Percentiles rank a stretch among this genome's conserved stretches.
Conservation (phyloP, 2,888 invertebrate genomes). For the Drosophila neotestacea region DNA sequence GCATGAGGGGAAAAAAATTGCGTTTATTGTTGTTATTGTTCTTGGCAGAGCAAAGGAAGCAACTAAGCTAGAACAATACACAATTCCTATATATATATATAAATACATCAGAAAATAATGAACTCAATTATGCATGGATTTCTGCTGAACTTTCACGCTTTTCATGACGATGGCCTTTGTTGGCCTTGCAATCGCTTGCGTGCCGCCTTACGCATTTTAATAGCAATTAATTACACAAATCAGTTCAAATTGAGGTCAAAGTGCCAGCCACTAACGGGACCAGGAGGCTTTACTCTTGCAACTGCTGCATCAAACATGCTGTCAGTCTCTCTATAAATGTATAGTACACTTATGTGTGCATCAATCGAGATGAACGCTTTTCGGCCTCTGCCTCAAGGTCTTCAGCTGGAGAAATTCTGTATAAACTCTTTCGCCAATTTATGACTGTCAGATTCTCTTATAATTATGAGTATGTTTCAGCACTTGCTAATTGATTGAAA, state of each 20-base stretch:
- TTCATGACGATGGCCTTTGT: conserved; percentile 13
- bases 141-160: conserved; percentile 40
- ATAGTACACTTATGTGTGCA: not conserved
- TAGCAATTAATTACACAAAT: conserved; percentile 67
- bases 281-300: not conserved
- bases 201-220: conserved; percentile 40
- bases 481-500: conserved; percentile 18
- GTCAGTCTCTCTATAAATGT: not conserved
- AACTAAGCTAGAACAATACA: conserved; percentile 17
- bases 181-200: conserved; percentile 19
- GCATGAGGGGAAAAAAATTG: conserved; percentile 20
- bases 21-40: conserved; percentile 29
- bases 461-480: conserved; percentile 26
- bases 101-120: conserved; percentile 23
- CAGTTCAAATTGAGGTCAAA: conserved; percentile 65
- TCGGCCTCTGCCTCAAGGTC: conserved; percentile 20
- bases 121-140: conserved; percentile 41
- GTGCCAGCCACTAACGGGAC: conserved; percentile 13
- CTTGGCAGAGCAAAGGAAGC: conserved; percentile 47
- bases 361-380: conserved; percentile 7
- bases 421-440: conserved; percentile 39
- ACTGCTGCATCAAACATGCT: conserved; percentile 14
- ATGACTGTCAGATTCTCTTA: conserved; percentile 31
- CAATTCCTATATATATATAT: not conserved
- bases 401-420: conserved; percentile 22